Evolutionary conservation across 2,113 vertebrate species (phyloP).

Genomic region (Leptodactylus fuscus): DNA sequence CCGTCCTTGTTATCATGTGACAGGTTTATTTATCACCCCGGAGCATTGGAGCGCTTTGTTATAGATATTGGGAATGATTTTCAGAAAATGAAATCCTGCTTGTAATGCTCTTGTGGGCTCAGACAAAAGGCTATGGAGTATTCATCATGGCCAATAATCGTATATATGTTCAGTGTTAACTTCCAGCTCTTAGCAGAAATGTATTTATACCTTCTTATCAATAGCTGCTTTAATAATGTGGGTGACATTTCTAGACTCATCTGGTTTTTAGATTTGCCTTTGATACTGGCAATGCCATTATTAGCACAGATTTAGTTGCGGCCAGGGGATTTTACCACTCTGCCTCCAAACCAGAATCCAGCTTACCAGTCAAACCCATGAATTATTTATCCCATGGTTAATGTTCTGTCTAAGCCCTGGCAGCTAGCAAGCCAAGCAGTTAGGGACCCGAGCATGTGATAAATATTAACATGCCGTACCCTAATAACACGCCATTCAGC

Average conservation of each 20-base stretch:
- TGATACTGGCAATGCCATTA: background rate
- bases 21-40: conserved; percentile 41
- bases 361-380: background rate
- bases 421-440: background rate
- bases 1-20: conserved; percentile 40
- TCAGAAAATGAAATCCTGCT: conserved; percentile 20
- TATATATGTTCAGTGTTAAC: background rate
- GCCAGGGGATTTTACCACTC: no score
- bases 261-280: background rate
- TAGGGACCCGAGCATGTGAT: no score
- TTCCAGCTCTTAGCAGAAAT: background rate
- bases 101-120: conserved; percentile 11
- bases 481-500: background rate
- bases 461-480: background rate
- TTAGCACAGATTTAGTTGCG: background rate
- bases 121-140: conserved; percentile 19
- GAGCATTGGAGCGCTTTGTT: conserved; percentile 32
- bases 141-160: background rate
- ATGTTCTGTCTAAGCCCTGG: background rate
- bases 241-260: background rate
- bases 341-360: background rate
- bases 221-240: background rate
- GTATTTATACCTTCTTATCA: background rate
- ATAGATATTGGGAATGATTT: conserved; percentile 31
- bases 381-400: background rate